Evolutionary conservation across 1,140 invertebrate genomes (phyloP).

Genomic region (Mamestra configurata): DNA sequence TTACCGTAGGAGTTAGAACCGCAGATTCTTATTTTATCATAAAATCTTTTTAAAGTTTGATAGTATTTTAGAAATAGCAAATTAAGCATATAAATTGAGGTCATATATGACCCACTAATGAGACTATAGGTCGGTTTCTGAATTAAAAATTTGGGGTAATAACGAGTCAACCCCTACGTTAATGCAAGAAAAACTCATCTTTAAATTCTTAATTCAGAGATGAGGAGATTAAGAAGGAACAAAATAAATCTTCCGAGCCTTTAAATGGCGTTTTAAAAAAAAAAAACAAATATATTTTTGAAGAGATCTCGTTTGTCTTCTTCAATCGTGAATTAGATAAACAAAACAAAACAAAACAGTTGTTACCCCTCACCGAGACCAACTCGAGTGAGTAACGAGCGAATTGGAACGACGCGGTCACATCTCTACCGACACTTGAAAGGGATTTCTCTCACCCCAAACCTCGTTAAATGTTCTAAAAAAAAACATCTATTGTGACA

Average conservation of each 20-base stretch:
- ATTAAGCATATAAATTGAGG: too few species aligned
- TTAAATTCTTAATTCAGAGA: too few species aligned
- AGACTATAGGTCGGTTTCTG: too few species aligned
- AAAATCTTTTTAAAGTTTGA: too few species aligned
- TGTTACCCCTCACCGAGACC: constrained; percentile 3
- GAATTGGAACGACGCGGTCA: constrained; percentile 48
- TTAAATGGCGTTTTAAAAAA: neutral
- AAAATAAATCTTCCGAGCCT: neutral
- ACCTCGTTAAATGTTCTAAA: constrained; percentile 17
- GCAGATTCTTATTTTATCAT: too few species aligned
- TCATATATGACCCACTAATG: too few species aligned
- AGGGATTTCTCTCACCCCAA: constrained; percentile 23
- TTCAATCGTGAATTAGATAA: constrained; percentile 21
- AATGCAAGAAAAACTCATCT: too few species aligned
- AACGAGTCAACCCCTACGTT: too few species aligned
- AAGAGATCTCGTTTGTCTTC: neutral
- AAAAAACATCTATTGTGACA: constrained; percentile 1
- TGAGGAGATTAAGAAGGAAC: neutral
- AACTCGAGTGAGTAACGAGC: constrained; percentile 25
- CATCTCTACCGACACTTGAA: constrained; percentile 44
- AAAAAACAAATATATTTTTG: neutral
- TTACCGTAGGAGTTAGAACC: too few species aligned
- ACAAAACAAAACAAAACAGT: constrained; percentile 44
- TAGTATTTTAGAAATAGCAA: too few species aligned
- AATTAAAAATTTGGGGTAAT: too few species aligned